Conservation (phyloP, 2,113 vertebrate species). For the Rhinolophus sinicus region DNA sequence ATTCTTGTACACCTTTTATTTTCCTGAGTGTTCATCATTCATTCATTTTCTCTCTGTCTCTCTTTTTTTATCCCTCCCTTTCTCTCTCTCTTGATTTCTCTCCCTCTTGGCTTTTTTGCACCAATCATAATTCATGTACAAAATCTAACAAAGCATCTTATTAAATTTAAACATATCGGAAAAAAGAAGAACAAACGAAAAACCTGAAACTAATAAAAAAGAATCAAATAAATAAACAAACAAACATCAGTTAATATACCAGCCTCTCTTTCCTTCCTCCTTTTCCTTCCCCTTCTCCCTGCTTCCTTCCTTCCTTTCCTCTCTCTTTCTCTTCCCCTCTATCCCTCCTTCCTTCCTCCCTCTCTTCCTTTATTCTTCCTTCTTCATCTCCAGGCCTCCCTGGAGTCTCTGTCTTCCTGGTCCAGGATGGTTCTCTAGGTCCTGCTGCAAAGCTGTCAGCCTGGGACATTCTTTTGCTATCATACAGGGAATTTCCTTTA, state of each 20-base stretch:
- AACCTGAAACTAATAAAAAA: too few relatives aligned
- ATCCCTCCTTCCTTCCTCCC: fast-evolving
- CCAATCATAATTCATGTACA: background rate
- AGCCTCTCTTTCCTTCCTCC: too few relatives aligned
- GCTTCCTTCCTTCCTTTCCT: background rate
- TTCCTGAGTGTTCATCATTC: background rate
- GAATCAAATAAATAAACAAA: too few relatives aligned
- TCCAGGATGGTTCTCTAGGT: background rate
- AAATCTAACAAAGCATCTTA: background rate
- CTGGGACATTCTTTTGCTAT: background rate
- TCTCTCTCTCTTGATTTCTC: background rate
- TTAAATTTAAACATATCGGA: background rate
- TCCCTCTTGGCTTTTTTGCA: background rate
- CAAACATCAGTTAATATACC: background rate
- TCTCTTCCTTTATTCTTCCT: background rate
- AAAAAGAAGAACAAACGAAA: too few relatives aligned
- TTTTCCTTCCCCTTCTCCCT: too few relatives aligned
- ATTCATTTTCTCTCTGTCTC: background rate
- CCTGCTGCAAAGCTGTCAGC: background rate
- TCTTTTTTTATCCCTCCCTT: background rate
- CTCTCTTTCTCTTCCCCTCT: too few relatives aligned
- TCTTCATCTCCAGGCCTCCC: background rate
- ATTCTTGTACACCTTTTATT: background rate
- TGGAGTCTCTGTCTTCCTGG: background rate
- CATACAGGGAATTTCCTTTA: background rate